phyloP scores from a whole-genome alignment of 2,113 vertebrate species.

The Myiozetetes cayanensis region DNA sequence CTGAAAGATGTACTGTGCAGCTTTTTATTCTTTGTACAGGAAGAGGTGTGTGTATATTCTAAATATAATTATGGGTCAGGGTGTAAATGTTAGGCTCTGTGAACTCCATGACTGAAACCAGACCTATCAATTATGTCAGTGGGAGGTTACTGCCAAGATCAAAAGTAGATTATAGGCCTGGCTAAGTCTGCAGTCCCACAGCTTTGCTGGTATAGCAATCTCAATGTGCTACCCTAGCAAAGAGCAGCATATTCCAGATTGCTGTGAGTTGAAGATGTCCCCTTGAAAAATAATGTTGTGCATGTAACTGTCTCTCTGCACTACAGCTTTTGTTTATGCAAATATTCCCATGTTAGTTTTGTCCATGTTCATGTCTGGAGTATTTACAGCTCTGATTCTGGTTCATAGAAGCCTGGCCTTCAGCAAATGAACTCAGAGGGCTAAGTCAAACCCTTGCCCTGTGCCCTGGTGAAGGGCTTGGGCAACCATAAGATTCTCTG shows the following conservation, averaged over 20 bases:
- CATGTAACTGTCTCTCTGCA: neutral
- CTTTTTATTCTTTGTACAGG: neutral
- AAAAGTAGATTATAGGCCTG: slow-evolving; percentile 28
- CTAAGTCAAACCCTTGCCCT: neutral
- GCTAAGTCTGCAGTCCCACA: neutral
- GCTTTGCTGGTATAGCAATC: neutral
- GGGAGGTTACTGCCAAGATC: slow-evolving; percentile 13
- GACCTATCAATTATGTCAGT: slow-evolving; percentile 36
- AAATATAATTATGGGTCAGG: neutral
- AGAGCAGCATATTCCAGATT: neutral
- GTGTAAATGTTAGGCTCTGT: slow-evolving; percentile 12
- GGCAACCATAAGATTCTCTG: neutral
- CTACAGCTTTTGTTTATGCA: neutral
- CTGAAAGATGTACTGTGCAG: neutral
- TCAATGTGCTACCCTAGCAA: neutral
- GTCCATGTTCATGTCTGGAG: neutral
- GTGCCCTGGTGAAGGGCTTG: neutral
- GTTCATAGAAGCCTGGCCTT: neutral
- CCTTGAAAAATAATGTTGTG: neutral
- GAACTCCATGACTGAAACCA: neutral
- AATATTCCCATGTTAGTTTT: neutral
- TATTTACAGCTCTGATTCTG: neutral
- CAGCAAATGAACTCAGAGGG: neutral
- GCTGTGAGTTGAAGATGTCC: neutral
- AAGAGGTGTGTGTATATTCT: slow-evolving; percentile 4